Base-by-base conservation (phyloP, 2,888 invertebrate genomes). In the Philopedon plagiatum region DNA sequence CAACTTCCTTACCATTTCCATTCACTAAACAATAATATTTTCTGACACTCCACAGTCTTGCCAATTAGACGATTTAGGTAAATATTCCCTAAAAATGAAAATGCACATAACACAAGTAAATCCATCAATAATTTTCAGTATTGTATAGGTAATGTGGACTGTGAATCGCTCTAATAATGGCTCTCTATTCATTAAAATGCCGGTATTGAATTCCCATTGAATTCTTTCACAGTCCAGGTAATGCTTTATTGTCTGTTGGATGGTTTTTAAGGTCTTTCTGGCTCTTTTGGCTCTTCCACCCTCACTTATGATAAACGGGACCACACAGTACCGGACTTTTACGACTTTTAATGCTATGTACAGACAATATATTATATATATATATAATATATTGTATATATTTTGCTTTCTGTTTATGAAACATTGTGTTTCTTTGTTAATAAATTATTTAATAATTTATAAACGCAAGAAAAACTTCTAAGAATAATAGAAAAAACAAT, bases 131-230 rank as follows among this genome's bases (percentile, higher is more conserved):
- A 61, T 32, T 54, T 21, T 32, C 57, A 32, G 44, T 46, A 66
- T 64, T 65, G 65, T 65, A 44, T 18, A 41, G 65, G 65, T 34
- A 44, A 41, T 57, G 32, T 57, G 21, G 46, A 66, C 57, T 57
- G 57, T 21, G 46, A 66, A 66, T 66, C 57, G 39, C 23, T 44
- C 57, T 60, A 57, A 65, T 65, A 65, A 57, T 44, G 67, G 46
- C 67, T 37, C 44, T 49, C 61, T 61, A 68, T 68, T 68, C 60
- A 68, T 68, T 68, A 61, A 68, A 68, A 68, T 61, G 68, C 61
- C 60, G 23, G 41, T 51, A 68, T 41, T 51, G 61, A 68, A 60
- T 61, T 61, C 61, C 61, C 68, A 68, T 61, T 68, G 54, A 68
- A 68, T 61, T 61, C 68, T 51, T 63, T 63, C 34, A 51, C 62